phyloP scores from a whole-genome alignment of 2,113 vertebrate species.

The Ia io region DNA sequence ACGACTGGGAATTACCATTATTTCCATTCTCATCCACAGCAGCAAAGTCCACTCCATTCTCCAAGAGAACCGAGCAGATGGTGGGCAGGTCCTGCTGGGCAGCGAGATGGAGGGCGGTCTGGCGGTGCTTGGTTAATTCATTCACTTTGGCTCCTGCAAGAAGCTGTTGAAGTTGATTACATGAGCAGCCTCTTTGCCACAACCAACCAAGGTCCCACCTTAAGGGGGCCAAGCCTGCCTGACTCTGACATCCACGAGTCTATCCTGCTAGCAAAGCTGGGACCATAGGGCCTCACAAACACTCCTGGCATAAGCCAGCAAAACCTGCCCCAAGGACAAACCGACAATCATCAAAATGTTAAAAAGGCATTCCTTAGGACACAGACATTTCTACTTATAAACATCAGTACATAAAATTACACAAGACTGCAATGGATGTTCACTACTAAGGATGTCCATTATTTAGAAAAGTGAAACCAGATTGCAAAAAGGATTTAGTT shows the following conservation, averaged over 20 bases:
- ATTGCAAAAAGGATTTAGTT: neutral
- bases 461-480: neutral
- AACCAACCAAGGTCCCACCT: no score
- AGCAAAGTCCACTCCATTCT: slow-evolving; percentile 95
- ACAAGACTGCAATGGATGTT: neutral
- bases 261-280: neutral
- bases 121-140: slow-evolving; percentile 97
- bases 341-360: neutral
- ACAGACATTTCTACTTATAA: neutral
- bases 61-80: slow-evolving; percentile 96
- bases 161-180: slow-evolving; percentile 83
- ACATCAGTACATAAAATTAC: neutral
- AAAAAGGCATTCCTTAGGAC: neutral
- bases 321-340: neutral
- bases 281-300: neutral
- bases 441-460: neutral
- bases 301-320: neutral
- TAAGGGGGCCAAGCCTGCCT: neutral
- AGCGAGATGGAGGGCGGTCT: slow-evolving; percentile 96
- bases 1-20: slow-evolving; percentile 86
- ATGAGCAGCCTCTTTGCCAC: neutral
- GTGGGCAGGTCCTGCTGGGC: slow-evolving; percentile 97
- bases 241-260: neutral
- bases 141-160: slow-evolving; percentile 97
- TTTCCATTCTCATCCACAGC: slow-evolving; percentile 98